Base-by-base conservation (phyloP, 2,797 vertebrate genomes). In the Ispidina lecontei region DNA sequence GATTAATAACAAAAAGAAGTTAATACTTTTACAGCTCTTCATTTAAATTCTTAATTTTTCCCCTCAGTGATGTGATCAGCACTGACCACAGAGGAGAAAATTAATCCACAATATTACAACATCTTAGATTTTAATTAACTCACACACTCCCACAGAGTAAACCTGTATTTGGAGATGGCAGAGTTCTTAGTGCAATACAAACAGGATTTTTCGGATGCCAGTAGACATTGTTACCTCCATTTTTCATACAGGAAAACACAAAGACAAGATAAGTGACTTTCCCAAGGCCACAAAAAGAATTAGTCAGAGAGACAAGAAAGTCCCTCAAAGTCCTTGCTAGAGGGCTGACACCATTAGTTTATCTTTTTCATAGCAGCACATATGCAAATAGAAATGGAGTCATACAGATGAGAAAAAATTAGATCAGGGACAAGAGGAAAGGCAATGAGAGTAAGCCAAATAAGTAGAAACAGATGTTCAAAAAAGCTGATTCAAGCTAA, bases 191-290 rank as follows among this genome's bases (percentile, higher is more conserved):
- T 55, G 28, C 29, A 82, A 63, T 25, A 82, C 31, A 87, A 90
- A 77, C 47, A 62, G 35, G 13, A 78, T 80, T 69, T 92, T n/a
- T 28, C 74, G 26, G 43, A 89, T 85, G 80, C 49, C 86, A 91
- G 41, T 11, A 17, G 83, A 89, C 39, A 55, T 67, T 71, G 68
- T 69, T 85, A 86, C 67, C 58, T 89, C 43, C 14, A 72, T 85
- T 95, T 96, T 91, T 93, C 75, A 62, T 44, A 55, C 16, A n/a
- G 39, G 41, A 83, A 93, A 93, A 89, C 25, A 89, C 54, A 86
- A 93, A 93, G 81, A 89, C 72, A 89, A 91, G 71, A 90, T 83
- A 94, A 94, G 93, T 94, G 90, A 94, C 88, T 94, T 95, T 94
- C 96, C 88, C 90, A 96, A 93, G 78, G 89, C 88, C 90, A 93